phyloP scores from a whole-genome alignment of 2,113 vertebrate genomes.

The Lutjanus erythropterus region DNA sequence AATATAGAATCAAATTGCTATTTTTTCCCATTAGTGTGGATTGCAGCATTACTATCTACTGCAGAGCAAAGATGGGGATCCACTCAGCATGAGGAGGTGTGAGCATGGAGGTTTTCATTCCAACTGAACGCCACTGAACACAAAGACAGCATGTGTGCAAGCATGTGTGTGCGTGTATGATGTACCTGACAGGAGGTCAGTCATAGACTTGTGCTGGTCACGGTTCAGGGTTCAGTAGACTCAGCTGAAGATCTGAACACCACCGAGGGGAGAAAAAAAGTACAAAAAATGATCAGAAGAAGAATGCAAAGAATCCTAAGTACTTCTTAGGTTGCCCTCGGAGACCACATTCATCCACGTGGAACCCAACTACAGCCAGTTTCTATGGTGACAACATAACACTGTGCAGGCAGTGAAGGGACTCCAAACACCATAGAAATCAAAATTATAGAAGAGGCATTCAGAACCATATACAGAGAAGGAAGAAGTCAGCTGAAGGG shows the following conservation, averaged over 20 bases:
- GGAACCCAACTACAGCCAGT: slow-evolving; percentile 64
- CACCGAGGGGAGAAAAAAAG: slow-evolving; percentile 3
- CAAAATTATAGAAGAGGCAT: slow-evolving; percentile 1
- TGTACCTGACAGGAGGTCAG: slow-evolving; percentile 76
- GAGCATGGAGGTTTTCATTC: slow-evolving; percentile 13
- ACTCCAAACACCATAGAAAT: slow-evolving; percentile 25
- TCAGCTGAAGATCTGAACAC: slow-evolving; percentile 74
- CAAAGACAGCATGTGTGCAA: slow-evolving; percentile 23
- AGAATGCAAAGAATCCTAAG: slow-evolving; percentile 64
- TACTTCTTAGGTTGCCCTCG: slow-evolving; percentile 42
- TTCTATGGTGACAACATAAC: slow-evolving; percentile 60
- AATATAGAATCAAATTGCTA: not conserved
- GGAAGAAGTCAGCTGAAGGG: not conserved
- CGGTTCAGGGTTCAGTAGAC: slow-evolving; percentile 60
- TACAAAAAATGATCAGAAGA: slow-evolving; percentile 51
- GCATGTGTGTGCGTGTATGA: slow-evolving; percentile 4
- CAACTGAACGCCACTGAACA: not conserved
- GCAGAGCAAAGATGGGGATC: not conserved
- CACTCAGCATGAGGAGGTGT: not conserved
- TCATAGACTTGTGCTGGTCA: slow-evolving; percentile 60
- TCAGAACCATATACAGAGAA: not conserved
- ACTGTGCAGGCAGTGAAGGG: slow-evolving; percentile 9
- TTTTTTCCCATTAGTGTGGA: not conserved
- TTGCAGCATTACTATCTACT: not conserved
- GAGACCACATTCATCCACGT: slow-evolving; percentile 64